These are phyloP conservation scores for Andrena bucephala DNA, from an alignment of 2,888 invertebrate genomes.

Conservation along the genomic window DNA sequence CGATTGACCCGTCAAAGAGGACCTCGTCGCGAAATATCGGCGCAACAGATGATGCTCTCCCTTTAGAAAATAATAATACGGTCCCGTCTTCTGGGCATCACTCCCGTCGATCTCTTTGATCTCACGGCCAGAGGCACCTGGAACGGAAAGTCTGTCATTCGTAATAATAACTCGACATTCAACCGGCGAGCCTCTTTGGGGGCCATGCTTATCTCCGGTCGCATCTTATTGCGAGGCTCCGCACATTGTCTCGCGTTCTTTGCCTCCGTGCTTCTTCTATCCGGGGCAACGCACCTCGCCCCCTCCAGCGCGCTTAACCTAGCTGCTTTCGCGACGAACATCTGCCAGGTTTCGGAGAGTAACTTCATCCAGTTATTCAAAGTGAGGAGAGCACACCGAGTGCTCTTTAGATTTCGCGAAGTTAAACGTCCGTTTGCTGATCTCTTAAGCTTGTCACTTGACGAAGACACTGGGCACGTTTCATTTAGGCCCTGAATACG, in stretches of 20 bases:
- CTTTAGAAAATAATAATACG: conserved; percentile 60
- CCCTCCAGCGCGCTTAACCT: conserved; percentile 16
- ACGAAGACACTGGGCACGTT: background rate
- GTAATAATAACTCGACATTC: conserved; percentile 69
- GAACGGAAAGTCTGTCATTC: conserved; percentile 60
- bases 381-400: background rate
- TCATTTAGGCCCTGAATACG: background rate
- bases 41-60: conserved; percentile 39
- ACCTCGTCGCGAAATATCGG: conserved; percentile 46
- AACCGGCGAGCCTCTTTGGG: conserved; percentile 49
- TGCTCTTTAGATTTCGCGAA: conserved; percentile 9
- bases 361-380: conserved; percentile 32
- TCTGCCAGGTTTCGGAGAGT: conserved; percentile 55
- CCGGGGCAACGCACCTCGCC: conserved; percentile 24
- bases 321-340: conserved; percentile 41
- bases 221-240: conserved; percentile 71
- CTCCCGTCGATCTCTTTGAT: conserved; percentile 64
- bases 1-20: conserved; percentile 35
- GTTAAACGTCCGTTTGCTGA: conserved; percentile 5
- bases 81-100: conserved; percentile 52
- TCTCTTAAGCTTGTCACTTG: background rate
- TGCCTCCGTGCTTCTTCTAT: conserved; percentile 64
- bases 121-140: conserved; percentile 59
- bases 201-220: conserved; percentile 68
- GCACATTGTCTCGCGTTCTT: conserved; percentile 61